Base-by-base conservation (phyloP, 2,888 invertebrate species). In the Bellardia pandia region DNA sequence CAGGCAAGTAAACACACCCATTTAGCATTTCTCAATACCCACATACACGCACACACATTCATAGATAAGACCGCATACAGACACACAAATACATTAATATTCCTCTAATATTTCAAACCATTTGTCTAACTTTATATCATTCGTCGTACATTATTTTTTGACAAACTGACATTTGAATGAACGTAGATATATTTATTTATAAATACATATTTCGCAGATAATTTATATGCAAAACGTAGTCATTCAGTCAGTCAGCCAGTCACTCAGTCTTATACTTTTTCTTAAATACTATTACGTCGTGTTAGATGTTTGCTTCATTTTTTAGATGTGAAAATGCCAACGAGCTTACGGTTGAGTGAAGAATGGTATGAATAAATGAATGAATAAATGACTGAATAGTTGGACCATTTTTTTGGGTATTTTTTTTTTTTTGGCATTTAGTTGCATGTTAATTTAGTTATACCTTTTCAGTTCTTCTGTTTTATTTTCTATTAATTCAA, bases 181-280 rank as follows among this genome's bases (percentile, higher is more conserved):
- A 81, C 75, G 71, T 68, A 69, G 48, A 40, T 60, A 66, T 71
- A 81, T 76, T 48, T 74, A 75, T 84, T 71, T 84, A 71, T 87
- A 85, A 85, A 85, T 82, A 82, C 56, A 78, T 86, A 87, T 88
- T 88, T 88, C 74, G 60, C 66, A 85, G 74, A 88, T 89, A 89
- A 89, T 89, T 89, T 89, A 89, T 89, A 89, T 89, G 88, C 88
- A 82, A 88, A 86, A 88, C 79, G 68, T 85, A 74, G 80, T 80
- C 80, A 80, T 79, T 62, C 62, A 37, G 37, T 42, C 68, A 51
- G 60, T 69, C 60, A 75, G 48, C 56, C 58, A 42, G 13, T 51
- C 23, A 51, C 5, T 48, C 16, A 62, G 30, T 56, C 30, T 40
- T 75, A 42, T 64, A 66, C 23, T 68, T 23, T 23, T 23, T 75